Evolutionary conservation across 2,797 vertebrate species (phyloP).

Genomic region (Chelonia mydas): DNA sequence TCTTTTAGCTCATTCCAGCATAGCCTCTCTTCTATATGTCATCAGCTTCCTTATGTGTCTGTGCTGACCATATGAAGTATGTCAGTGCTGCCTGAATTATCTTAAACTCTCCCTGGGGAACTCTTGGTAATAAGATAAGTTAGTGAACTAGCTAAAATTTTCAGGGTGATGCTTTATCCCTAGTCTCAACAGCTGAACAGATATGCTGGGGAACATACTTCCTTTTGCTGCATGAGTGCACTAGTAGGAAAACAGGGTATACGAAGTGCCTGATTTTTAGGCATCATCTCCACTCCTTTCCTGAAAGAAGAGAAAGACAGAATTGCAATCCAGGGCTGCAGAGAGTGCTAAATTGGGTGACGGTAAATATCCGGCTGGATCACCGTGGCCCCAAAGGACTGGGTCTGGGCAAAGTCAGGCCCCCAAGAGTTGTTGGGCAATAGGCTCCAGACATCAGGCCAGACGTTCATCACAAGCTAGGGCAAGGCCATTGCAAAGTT

Average conservation of each 20-base stretch:
- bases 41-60: not conserved
- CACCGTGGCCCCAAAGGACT: slow-evolving; percentile 28
- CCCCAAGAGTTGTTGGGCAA: slow-evolving; percentile 38
- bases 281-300: not conserved
- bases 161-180: slow-evolving; percentile 7
- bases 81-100: slow-evolving; percentile 42
- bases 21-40: not conserved
- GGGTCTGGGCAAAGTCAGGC: not conserved
- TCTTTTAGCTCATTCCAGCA: slow-evolving; percentile 7
- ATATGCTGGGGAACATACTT: slow-evolving; percentile 34
- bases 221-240: slow-evolving; percentile 51
- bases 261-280: slow-evolving; percentile 26
- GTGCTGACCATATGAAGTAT: slow-evolving; percentile 42
- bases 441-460: slow-evolving; percentile 22
- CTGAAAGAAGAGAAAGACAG: slow-evolving; percentile 11
- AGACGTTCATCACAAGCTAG: not conserved
- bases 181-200: slow-evolving; percentile 16
- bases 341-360: slow-evolving; percentile 56
- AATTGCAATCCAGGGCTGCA: not conserved
- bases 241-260: slow-evolving; percentile 49
- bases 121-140: slow-evolving; percentile 24
- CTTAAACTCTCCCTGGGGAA: slow-evolving; percentile 38
- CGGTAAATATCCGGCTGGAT: slow-evolving; percentile 41
- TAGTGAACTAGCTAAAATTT: slow-evolving; percentile 51
- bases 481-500: not conserved